Evolutionary conservation across 2,888 invertebrate genomes (phyloP), one percentile per base, ranked within the genome.

Genomic region (Neelides folsomi): DNA sequence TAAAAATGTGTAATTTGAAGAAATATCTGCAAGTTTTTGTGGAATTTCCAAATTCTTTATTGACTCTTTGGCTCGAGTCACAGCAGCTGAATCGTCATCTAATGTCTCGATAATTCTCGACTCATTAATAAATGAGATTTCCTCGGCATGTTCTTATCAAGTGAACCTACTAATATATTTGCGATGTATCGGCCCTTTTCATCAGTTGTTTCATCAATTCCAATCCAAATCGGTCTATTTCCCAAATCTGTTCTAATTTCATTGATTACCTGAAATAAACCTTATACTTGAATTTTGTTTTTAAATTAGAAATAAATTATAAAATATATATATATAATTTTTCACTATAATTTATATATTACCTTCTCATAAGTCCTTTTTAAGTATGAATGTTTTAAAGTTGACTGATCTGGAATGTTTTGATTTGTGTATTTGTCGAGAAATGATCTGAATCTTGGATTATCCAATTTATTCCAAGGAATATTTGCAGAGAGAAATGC

Each of bases 161-260:
- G n/a, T n/a, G n/a, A n/a, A n/a, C n/a, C n/a, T n/a, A n/a, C n/a
- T n/a, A n/a, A n/a, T n/a, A n/a, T n/a, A n/a, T n/a, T n/a, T n/a
- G n/a, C n/a, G n/a, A n/a, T n/a, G n/a, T n/a, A n/a, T n/a, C n/a
- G 51, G 43, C 58, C 57, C 27, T 42, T 27, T 12, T 40, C 38
- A 44, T 59, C 57, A 2, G 57, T 56, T n/a, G 56, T 57, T 56
- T 60, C 60, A 19, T 60, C 55, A 8, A 56, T 45, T 12, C 57
- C 51, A 8, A 63, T 53, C 64, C 60, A 63, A 36, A 63, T 52
- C 39, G 45, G 54, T 42, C 52, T 46, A 9, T 60, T 56, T 2
- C 51, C 53, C 18, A 63, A 51, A 38, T 61, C 47, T 1, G 20
- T 16, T 19, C 47, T 10, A 2, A 39, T 47, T 8, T 12, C 15